Evolutionary conservation across 2,888 invertebrate genomes (phyloP).

Genomic region (Alloscopus bannaensis): DNA sequence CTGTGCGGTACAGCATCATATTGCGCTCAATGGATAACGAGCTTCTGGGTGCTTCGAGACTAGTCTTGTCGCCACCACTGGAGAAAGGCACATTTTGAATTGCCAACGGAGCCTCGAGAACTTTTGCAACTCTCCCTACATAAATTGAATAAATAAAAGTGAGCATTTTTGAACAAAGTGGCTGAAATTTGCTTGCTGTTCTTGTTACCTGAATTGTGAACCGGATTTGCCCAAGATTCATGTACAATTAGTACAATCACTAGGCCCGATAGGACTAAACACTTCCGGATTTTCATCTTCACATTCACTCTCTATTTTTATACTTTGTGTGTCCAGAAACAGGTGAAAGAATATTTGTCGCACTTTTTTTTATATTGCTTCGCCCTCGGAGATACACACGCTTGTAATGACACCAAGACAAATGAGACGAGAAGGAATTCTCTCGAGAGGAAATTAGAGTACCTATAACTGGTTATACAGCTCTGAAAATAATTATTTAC

Average conservation of each 20-base stretch:
- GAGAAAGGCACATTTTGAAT: neutral
- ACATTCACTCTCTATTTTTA: neutral
- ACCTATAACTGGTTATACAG: no score
- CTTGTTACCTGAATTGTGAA: constrained; percentile 5
- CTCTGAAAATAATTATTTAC: no score
- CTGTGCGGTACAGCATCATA: constrained; percentile 45
- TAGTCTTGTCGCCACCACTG: constrained; percentile 2
- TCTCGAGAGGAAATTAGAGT: no score
- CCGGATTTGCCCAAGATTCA: constrained; percentile 22
- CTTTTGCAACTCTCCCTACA: constrained; percentile 23
- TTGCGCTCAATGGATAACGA: constrained; percentile 23
- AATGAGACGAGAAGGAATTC: no score
- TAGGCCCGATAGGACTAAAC: constrained; percentile 15
- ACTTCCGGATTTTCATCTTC: constrained; percentile 29
- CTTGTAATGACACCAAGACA: no score
- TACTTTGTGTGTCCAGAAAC: neutral
- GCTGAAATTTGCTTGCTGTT: neutral
- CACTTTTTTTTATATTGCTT: neutral
- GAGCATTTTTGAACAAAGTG: neutral
- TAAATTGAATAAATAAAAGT: neutral
- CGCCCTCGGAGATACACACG: neutral
- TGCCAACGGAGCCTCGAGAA: constrained; percentile 28
- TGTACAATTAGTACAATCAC: constrained; percentile 24
- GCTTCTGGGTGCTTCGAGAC: constrained; percentile 23
- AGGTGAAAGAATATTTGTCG: neutral